Evolutionary conservation across 2,888 invertebrate species (phyloP).

Genomic region (Xanthia icteritia): DNA sequence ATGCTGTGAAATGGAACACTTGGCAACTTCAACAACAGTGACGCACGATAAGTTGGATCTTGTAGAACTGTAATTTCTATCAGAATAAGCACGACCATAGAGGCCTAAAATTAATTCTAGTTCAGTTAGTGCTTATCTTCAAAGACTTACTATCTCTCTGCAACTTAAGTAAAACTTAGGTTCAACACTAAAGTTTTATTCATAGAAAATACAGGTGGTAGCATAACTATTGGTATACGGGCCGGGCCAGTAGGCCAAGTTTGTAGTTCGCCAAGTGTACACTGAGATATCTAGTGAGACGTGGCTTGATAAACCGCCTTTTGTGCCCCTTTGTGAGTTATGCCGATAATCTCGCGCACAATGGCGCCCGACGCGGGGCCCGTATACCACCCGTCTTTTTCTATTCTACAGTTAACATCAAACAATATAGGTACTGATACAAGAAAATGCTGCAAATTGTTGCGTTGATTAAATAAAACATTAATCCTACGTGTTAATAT

Average conservation of each 20-base stretch:
- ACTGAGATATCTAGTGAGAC: slow-evolving; percentile 80
- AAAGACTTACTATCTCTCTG: slow-evolving; percentile 50
- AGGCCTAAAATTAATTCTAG: slow-evolving; percentile 38
- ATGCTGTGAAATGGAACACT: background rate
- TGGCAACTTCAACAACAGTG: background rate
- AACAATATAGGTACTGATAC: slow-evolving; percentile 50
- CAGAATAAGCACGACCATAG: slow-evolving; percentile 5
- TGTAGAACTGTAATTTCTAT: slow-evolving; percentile 21
- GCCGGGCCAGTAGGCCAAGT: slow-evolving; percentile 71
- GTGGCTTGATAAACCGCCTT: slow-evolving; percentile 84
- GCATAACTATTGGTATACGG: slow-evolving; percentile 58
- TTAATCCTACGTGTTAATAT: background rate
- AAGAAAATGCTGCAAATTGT: slow-evolving; percentile 27
- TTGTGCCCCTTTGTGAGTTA: slow-evolving; percentile 82
- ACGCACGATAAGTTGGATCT: background rate
- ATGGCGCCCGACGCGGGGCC: slow-evolving; percentile 70
- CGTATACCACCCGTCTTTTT: slow-evolving; percentile 75
- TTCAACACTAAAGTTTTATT: slow-evolving; percentile 55
- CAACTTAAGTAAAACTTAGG: slow-evolving; percentile 55
- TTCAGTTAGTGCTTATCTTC: slow-evolving; percentile 51
- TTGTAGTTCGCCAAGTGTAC: slow-evolving; percentile 74
- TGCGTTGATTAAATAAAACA: slow-evolving; percentile 20
- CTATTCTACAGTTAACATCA: slow-evolving; percentile 73
- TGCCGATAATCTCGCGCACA: slow-evolving; percentile 80
- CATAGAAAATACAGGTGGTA: slow-evolving; percentile 57